Base-by-base conservation (phyloP, 2,113 vertebrate genomes). In the Pangasianodon hypophthalmus region DNA sequence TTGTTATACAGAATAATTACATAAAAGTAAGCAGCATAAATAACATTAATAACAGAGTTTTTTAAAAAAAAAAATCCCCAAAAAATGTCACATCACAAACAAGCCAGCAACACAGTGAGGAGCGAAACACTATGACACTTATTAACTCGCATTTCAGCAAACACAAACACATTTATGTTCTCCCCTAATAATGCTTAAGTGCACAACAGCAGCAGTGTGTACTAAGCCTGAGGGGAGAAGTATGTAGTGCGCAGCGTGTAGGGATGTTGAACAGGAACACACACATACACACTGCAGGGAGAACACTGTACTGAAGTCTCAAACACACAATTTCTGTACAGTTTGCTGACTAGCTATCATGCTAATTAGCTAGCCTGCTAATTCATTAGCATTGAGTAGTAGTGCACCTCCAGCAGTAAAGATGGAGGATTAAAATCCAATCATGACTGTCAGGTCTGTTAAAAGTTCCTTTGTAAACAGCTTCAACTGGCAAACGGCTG, bases 51-150 rank as follows among this genome's bases (percentile, higher is more conserved):
- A 6, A 54, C 29, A 32, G n/a, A 52, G 26, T 79, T 81, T 37
- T 37, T 37, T 37, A 26, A 24, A 46, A 94, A 94, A 91, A 87
- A 94, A 94, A 91, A 87, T 90, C 88, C 9, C 14, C 87, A 92
- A 93, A 94, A 94, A 91, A 83, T 90, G 79, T 92, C 89, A 92
- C 92, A 92, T 83, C 89, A 92, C 87, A 37, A 86, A 82, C 16
- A 69, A 60, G 29, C 50, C 48, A 81, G n/a, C 52, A 84, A 84
- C 32, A 44, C 37, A 58, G 0, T 6, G 10, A 41, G 9, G 21
- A 44, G 11, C 1, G 6, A 62, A 46, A 62, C 82, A 62, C 37
- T 9, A 80, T 84, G 82, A 84, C 82, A 84, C 82, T 11, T n/a
- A 11, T 52, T 37, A 54, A 21, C 29, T n/a, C 18, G 5, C 75